These are phyloP conservation scores for Cyprinodon brontotheroides DNA, from an alignment of 2,113 vertebrate species.

Conservation along the genomic window DNA sequence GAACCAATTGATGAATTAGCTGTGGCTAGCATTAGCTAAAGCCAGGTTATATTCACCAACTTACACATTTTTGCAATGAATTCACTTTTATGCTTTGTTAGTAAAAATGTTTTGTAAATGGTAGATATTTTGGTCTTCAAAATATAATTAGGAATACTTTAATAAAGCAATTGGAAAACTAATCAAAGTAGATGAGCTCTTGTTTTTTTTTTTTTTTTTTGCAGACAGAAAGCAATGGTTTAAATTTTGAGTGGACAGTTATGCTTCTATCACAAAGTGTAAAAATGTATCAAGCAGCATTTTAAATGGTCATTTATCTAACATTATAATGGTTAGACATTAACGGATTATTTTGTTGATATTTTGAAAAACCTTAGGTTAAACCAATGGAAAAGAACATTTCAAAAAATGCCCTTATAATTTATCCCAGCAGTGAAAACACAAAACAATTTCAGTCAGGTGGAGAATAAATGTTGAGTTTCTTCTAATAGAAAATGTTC, in stretches of 20 bases:
- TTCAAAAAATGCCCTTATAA: too few species aligned
- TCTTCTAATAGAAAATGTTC: not conserved
- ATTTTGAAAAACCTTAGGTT: too few species aligned
- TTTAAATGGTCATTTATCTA: not conserved
- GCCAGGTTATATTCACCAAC: not conserved
- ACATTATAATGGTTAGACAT: not conserved
- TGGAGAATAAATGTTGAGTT: not conserved
- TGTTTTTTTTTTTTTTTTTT: not conserved
- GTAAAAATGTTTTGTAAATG: not conserved
- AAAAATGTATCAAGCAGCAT: not conserved
- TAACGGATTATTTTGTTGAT: not conserved
- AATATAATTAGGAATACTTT: not conserved
- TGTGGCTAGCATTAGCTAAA: not conserved
- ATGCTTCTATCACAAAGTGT: not conserved
- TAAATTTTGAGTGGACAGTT: not conserved
- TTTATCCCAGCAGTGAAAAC: too few species aligned
- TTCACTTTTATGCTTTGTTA: not conserved
- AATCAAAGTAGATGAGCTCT: not conserved
- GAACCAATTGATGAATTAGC: not conserved
- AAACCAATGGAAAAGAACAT: too few species aligned
- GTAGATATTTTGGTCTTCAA: not conserved
- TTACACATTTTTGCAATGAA: not conserved
- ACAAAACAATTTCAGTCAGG: not conserved
- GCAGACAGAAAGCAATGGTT: not conserved
- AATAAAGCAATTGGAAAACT: not conserved